phyloP scores from a whole-genome alignment of 2,888 invertebrate genomes.

The Leptinotarsa rubiginosa region DNA sequence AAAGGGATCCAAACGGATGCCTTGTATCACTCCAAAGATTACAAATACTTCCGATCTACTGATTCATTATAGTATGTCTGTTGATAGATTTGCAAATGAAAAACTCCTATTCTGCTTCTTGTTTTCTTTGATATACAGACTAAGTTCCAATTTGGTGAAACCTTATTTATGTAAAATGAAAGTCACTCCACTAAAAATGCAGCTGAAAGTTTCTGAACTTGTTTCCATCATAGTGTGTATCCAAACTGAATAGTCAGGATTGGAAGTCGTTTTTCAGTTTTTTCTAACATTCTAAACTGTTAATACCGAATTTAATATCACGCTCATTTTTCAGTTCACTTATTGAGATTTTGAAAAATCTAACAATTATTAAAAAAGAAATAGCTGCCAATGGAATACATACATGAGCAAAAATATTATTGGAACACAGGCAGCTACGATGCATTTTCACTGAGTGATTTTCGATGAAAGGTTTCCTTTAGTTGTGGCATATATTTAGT shows the following conservation, averaged over 20 bases:
- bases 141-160: not conserved
- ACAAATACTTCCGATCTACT: conserved; percentile 20
- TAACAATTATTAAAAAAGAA: no score
- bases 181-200: not conserved
- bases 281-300: no score
- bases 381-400: no score
- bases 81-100: not conserved
- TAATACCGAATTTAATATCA: not conserved
- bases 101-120: not conserved
- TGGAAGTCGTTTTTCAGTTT: no score
- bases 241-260: no score
- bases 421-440: no score
- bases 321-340: not conserved
- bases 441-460: not conserved
- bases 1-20: conserved; percentile 1
- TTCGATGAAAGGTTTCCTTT: not conserved
- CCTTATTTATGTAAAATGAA: not conserved
- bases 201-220: no score
- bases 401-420: no score
- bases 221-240: no score
- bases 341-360: not conserved
- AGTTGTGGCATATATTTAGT: not conserved
- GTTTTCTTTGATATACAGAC: no score
- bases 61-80: not conserved
- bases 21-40: conserved; percentile 37